phyloP scores from a whole-genome alignment of 2,797 vertebrate genomes.

The Pseudocheirus occidentalis region DNA sequence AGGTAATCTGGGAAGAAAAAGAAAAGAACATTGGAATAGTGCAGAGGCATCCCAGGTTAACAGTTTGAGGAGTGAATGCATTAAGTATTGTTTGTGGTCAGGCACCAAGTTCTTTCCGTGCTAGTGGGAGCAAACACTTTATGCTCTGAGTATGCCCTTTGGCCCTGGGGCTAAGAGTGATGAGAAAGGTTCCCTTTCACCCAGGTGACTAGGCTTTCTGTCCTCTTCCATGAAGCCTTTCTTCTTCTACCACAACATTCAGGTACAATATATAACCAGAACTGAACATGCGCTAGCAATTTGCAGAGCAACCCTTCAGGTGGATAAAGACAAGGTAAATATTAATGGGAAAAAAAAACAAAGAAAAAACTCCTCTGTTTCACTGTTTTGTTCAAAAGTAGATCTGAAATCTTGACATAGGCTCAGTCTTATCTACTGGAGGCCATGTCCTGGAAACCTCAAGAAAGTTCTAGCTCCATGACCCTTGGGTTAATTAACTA shows the following conservation, averaged over 20 bases:
- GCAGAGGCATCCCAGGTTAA: constrained; percentile 65
- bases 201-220: constrained; percentile 52
- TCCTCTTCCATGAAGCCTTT: constrained; percentile 51
- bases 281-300: constrained; percentile 59
- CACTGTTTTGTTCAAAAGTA: constrained; percentile 60
- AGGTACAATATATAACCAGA: constrained; percentile 52
- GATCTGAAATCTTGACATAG: constrained; percentile 51
- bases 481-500: background rate
- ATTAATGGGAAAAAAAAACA: constrained; percentile 60
- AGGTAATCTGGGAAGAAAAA: constrained; percentile 55
- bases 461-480: background rate
- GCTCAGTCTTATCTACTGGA: constrained; percentile 62
- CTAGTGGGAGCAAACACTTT: constrained; percentile 68
- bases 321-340: constrained; percentile 62
- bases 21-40: constrained; percentile 71
- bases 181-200: constrained; percentile 42
- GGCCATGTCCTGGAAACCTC: background rate
- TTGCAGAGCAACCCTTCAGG: constrained; percentile 39
- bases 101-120: constrained; percentile 59
- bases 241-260: constrained; percentile 61
- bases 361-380: background rate
- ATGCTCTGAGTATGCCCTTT: constrained; percentile 59
- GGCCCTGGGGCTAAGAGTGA: constrained; percentile 48
- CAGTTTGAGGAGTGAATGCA: constrained; percentile 64
- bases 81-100: constrained; percentile 68